These are phyloP conservation scores for Drosophila tripunctata DNA, from an alignment of 2,888 invertebrate species.

Conservation along the genomic window DNA sequence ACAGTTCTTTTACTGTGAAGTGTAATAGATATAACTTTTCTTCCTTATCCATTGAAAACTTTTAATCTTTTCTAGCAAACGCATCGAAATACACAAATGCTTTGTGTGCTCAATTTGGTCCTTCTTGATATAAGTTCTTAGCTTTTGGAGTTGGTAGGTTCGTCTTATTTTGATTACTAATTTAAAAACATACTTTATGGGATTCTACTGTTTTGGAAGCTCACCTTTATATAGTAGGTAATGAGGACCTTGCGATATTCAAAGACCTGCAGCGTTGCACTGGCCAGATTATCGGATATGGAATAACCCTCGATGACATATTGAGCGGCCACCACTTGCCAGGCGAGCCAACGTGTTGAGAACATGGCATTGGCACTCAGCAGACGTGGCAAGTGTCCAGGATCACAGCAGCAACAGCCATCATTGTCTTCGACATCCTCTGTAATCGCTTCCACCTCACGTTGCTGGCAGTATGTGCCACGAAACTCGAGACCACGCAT, in stretches of 20 bases:
- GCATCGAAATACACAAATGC: too few species aligned
- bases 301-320: conserved; percentile 99
- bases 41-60: too few species aligned
- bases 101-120: too few species aligned
- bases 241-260: conserved; percentile 98
- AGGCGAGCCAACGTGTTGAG: conserved; percentile 98
- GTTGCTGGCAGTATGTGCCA: conserved; percentile 99
- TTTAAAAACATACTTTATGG: not conserved
- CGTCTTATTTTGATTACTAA: too few species aligned
- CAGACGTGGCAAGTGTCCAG: conserved; percentile 94
- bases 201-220: conserved; percentile 21
- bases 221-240: conserved; percentile 98
- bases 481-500: conserved; percentile 98
- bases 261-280: conserved; percentile 98
- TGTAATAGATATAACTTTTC: too few species aligned
- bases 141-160: too few species aligned
- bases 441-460: conserved; percentile 97
- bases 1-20: too few species aligned
- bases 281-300: conserved; percentile 98
- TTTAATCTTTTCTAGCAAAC: too few species aligned
- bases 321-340: conserved; percentile 98
- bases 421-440: conserved; percentile 98
- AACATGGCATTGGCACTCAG: conserved; percentile 98
- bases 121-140: too few species aligned
- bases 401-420: conserved; percentile 97